phyloP scores from a whole-genome alignment of 2,888 invertebrate species.

The Strigamia crassipes region DNA sequence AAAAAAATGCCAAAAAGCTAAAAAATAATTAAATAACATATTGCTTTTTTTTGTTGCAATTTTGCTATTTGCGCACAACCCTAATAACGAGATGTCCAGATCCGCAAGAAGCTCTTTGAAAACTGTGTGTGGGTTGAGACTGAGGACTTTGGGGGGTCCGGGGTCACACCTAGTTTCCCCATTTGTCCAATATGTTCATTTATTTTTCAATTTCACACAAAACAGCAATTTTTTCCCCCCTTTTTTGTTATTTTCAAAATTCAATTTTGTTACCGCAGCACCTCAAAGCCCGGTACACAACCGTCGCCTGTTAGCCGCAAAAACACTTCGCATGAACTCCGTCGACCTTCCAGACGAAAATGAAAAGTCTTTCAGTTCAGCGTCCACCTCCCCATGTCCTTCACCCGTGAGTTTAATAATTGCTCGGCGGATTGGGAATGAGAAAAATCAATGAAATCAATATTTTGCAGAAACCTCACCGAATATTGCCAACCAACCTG shows the following conservation, averaged over 20 bases:
- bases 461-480: slow-evolving; percentile 74
- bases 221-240: too few relatives aligned
- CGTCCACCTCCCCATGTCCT: slow-evolving; percentile 91
- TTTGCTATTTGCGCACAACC: too few relatives aligned
- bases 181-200: too few relatives aligned
- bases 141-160: too few relatives aligned
- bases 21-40: too few relatives aligned
- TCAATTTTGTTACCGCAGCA: slow-evolving; percentile 64
- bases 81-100: too few relatives aligned
- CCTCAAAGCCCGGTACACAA: slow-evolving; percentile 92
- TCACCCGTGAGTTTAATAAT: slow-evolving; percentile 68
- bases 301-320: slow-evolving; percentile 69
- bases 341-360: slow-evolving; percentile 91
- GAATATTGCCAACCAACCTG: slow-evolving; percentile 83
- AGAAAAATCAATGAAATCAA: slow-evolving; percentile 4
- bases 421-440: background rate
- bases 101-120: too few relatives aligned
- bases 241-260: background rate
- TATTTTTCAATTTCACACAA: too few relatives aligned
- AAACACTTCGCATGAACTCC: slow-evolving; percentile 87
- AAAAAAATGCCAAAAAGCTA: too few relatives aligned
- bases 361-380: slow-evolving; percentile 86
- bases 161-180: too few relatives aligned
- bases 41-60: too few relatives aligned
- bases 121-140: too few relatives aligned